Evolutionary conservation across 2,797 vertebrate genomes (phyloP).

Genomic region (Rhodeus uyekii): DNA sequence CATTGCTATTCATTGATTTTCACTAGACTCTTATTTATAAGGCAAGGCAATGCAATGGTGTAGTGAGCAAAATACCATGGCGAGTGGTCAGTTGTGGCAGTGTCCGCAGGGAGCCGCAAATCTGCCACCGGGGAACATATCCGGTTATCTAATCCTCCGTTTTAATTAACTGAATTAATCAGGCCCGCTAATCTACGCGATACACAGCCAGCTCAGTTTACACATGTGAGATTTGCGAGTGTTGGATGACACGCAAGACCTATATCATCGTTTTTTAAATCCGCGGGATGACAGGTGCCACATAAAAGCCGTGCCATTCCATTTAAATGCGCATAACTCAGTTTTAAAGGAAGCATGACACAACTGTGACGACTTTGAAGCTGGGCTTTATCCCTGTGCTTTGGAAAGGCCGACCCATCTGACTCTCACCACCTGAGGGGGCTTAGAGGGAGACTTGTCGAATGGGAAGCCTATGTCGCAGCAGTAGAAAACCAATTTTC

Average conservation of each 20-base stretch:
- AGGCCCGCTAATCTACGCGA: conserved; percentile 46
- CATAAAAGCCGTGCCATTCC: conserved; percentile 15
- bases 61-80: conserved; percentile 15
- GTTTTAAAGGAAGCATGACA: conserved; percentile 41
- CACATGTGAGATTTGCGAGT: conserved; percentile 10
- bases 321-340: conserved; percentile 44
- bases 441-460: conserved; percentile 22
- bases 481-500: conserved; percentile 38
- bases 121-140: conserved; percentile 46
- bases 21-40: not conserved
- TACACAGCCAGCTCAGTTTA: conserved; percentile 32
- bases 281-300: conserved; percentile 35
- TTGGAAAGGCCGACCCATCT: conserved; percentile 14
- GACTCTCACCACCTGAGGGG: conserved; percentile 33
- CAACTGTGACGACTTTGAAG: conserved; percentile 25
- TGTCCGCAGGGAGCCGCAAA: conserved; percentile 38
- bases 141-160: conserved; percentile 52
- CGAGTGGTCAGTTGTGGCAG: not conserved
- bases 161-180: conserved; percentile 56
- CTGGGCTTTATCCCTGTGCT: conserved; percentile 33
- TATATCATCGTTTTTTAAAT: conserved; percentile 33
- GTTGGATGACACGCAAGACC: conserved; percentile 9
- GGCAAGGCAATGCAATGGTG: not conserved
- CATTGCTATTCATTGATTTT: conserved; percentile 1
- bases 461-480: conserved; percentile 18